Evolutionary conservation across 2,113 vertebrate genomes (phyloP).

Genomic region (Scophthalmus maximus): DNA sequence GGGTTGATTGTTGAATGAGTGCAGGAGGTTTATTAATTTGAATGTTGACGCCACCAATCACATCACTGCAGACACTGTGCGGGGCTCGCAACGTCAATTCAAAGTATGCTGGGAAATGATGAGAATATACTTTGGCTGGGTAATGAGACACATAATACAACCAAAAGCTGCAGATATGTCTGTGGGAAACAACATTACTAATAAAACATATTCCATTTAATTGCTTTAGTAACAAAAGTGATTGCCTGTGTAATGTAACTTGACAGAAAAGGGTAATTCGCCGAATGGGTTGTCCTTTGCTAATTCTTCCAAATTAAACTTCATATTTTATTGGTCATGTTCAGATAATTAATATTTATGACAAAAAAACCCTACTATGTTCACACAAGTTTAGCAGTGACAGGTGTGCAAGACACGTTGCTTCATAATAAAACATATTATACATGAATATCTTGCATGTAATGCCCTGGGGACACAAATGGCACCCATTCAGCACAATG

Average conservation of each 20-base stretch:
- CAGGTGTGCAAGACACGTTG: not conserved
- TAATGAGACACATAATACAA: slow-evolving; percentile 18
- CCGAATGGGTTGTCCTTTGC: not conserved
- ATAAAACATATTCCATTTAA: slow-evolving; percentile 31
- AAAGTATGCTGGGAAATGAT: slow-evolving; percentile 21
- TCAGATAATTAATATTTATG: not conserved
- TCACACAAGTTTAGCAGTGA: not conserved
- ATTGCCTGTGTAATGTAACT: slow-evolving; percentile 55
- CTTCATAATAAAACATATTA: not conserved
- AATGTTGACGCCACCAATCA: slow-evolving; percentile 34
- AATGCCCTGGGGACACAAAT: not conserved
- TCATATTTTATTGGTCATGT: not conserved
- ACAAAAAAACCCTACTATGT: not conserved
- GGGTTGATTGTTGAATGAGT: slow-evolving; percentile 44
- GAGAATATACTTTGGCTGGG: slow-evolving; percentile 21
- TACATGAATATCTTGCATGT: not conserved
- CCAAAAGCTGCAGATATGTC: slow-evolving; percentile 2
- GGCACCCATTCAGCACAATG: not conserved
- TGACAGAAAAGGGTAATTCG: slow-evolving; percentile 14
- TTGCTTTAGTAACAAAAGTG: slow-evolving; percentile 31
- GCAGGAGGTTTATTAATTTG: slow-evolving; percentile 41
- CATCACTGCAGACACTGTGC: slow-evolving; percentile 18
- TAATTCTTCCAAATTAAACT: not conserved
- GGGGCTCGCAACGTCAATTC: not conserved
- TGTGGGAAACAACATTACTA: slow-evolving; percentile 17